Evolutionary conservation across 2,113 vertebrate species (phyloP).

Genomic region (Lichenostomus cassidix): DNA sequence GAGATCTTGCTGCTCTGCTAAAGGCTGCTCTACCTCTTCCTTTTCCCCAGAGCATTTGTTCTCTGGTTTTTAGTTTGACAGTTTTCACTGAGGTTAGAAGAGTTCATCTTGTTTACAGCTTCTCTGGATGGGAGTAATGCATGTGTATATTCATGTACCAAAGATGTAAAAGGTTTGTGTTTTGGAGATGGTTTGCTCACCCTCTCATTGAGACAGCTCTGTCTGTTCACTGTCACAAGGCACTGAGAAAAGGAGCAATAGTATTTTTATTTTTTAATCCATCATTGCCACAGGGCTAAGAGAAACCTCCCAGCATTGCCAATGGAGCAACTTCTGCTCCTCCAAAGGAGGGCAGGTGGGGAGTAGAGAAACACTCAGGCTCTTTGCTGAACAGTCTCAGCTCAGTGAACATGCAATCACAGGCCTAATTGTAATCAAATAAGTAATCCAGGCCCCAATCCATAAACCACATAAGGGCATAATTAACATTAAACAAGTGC

Average conservation of each 20-base stretch:
- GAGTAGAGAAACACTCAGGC: not conserved
- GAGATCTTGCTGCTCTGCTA: not conserved
- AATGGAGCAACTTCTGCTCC: not conserved
- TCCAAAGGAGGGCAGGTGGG: not conserved
- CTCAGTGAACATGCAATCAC: conserved; percentile 19
- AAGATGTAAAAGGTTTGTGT: not conserved
- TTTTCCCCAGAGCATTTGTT: not conserved
- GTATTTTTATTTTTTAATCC: not conserved
- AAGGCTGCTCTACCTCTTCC: not conserved
- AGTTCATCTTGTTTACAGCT: conserved; percentile 12
- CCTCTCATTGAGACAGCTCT: not conserved
- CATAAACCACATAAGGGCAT: conserved; percentile 9
- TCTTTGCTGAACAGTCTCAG: not conserved
- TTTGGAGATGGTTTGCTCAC: not conserved
- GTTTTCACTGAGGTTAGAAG: conserved; percentile 6
- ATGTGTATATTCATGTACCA: not conserved
- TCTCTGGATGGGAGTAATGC: not conserved
- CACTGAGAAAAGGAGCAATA: not conserved
- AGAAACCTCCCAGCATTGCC: not conserved
- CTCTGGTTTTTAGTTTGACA: not conserved
- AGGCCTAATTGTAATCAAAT: conserved; percentile 56
- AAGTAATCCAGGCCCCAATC: conserved; percentile 21
- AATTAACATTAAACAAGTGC: conserved; percentile 49
- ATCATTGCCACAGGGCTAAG: not conserved
- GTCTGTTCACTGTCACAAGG: not conserved